A percentile compares a stretch with the other conserved stretches of the same genome.
Conservation (phyloP, 2,797 vertebrate species). For the Bovichtus diacanthus region DNA sequence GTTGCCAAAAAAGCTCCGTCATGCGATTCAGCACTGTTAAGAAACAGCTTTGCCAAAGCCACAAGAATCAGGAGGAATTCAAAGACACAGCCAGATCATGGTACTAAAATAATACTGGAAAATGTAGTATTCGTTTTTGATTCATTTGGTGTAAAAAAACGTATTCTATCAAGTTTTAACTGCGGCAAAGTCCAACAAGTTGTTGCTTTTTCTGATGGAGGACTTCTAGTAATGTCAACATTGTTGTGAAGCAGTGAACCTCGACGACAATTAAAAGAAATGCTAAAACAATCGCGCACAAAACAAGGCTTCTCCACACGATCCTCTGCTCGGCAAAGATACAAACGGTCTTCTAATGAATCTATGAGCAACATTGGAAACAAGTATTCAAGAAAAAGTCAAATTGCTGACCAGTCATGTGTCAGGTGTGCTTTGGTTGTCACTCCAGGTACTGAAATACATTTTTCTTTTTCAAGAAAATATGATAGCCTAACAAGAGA, state of each 20-base stretch:
- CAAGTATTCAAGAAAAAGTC: not conserved
- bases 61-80: slow-evolving; percentile 41
- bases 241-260: slow-evolving; percentile 34
- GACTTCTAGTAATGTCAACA: slow-evolving; percentile 41
- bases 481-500: not conserved
- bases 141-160: slow-evolving; percentile 54
- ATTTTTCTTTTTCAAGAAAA: not conserved
- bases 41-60: slow-evolving; percentile 48
- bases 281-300: slow-evolving; percentile 44
- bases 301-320: slow-evolving; percentile 25
- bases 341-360: slow-evolving; percentile 43
- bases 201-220: slow-evolving; percentile 39
- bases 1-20: slow-evolving; percentile 52
- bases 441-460: not conserved
- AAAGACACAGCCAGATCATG: slow-evolving; percentile 33
- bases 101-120: slow-evolving; percentile 48
- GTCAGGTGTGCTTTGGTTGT: not conserved
- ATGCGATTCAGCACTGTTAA: slow-evolving; percentile 38
- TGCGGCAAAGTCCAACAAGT: slow-evolving; percentile 50
- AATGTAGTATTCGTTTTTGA: slow-evolving; percentile 38
- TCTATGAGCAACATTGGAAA: slow-evolving; percentile 6
- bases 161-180: slow-evolving; percentile 51
- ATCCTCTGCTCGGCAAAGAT: slow-evolving; percentile 47
- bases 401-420: not conserved
- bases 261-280: slow-evolving; percentile 46